phyloP scores from a whole-genome alignment of 2,888 invertebrate genomes.

The Liopterus haemorrhoidalis region DNA sequence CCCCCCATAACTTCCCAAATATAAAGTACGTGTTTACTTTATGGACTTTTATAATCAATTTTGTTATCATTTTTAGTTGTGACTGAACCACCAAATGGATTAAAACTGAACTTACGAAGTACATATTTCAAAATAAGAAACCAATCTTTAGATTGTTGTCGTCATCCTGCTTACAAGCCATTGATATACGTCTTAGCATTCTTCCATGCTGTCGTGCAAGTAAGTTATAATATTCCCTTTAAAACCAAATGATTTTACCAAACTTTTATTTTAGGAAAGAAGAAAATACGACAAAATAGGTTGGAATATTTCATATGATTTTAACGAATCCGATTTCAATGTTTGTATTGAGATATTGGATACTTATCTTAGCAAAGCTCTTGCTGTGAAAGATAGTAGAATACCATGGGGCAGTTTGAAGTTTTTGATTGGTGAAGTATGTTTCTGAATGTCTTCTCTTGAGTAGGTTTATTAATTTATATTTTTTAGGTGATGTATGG shows the following conservation, averaged over 20 bases:
- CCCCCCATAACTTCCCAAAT: background rate
- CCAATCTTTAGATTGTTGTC: conserved; percentile 66
- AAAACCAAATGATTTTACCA: background rate
- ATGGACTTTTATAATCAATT: background rate
- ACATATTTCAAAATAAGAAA: conserved; percentile 81
- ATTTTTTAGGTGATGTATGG: conserved; percentile 95
- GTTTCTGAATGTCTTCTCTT: conserved; percentile 23
- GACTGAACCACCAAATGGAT: conserved; percentile 85
- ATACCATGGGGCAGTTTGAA: conserved; percentile 89
- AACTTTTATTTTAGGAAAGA: conserved; percentile 67
- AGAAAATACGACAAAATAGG: conserved; percentile 91
- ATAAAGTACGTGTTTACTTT: background rate
- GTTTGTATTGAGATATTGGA: conserved; percentile 81
- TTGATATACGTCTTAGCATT: conserved; percentile 84
- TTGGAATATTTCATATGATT: conserved; percentile 91
- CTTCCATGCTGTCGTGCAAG: conserved; percentile 89
- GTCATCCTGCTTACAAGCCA: conserved; percentile 71
- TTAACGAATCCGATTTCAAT: conserved; percentile 87
- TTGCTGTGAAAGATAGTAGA: conserved; percentile 52
- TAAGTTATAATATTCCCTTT: conserved; percentile 47
- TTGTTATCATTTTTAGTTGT: conserved; percentile 60
- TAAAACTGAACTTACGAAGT: conserved; percentile 81
- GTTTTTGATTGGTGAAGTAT: conserved; percentile 85
- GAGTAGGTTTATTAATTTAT: too few relatives aligned
- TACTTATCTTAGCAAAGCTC: conserved; percentile 73